phyloP scores from a whole-genome alignment of 2,797 vertebrate species.

The Hemitrygon akajei region DNA sequence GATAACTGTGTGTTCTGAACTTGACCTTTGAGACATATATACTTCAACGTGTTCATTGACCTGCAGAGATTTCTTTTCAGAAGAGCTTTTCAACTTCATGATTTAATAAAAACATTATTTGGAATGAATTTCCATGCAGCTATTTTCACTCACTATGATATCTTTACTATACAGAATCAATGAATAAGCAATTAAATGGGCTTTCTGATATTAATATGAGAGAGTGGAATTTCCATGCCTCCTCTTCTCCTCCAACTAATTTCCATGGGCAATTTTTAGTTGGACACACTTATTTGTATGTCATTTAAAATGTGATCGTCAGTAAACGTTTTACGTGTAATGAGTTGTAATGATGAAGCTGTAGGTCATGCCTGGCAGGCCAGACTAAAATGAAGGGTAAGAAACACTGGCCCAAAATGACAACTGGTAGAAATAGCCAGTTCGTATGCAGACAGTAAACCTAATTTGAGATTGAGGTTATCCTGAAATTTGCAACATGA shows the following conservation, averaged over 20 bases:
- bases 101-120: background rate
- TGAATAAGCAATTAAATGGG: background rate
- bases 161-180: background rate
- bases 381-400: too few relatives aligned
- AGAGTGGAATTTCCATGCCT: too few relatives aligned
- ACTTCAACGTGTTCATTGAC: background rate
- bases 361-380: too few relatives aligned
- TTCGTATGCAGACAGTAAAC: too few relatives aligned
- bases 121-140: background rate
- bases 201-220: too few relatives aligned
- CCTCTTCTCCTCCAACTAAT: background rate
- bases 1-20: background rate
- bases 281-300: background rate
- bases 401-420: too few relatives aligned
- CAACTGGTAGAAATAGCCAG: too few relatives aligned
- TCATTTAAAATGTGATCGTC: background rate
- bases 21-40: background rate
- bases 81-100: background rate
- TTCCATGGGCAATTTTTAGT: background rate
- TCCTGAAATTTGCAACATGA: too few relatives aligned
- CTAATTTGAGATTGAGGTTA: too few relatives aligned
- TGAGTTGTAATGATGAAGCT: too few relatives aligned
- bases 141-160: background rate
- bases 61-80: background rate
- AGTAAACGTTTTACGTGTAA: background rate